These are phyloP conservation scores for Drosophila athabasca DNA, from an alignment of 1,140 invertebrate species.

Conservation along the genomic window DNA sequence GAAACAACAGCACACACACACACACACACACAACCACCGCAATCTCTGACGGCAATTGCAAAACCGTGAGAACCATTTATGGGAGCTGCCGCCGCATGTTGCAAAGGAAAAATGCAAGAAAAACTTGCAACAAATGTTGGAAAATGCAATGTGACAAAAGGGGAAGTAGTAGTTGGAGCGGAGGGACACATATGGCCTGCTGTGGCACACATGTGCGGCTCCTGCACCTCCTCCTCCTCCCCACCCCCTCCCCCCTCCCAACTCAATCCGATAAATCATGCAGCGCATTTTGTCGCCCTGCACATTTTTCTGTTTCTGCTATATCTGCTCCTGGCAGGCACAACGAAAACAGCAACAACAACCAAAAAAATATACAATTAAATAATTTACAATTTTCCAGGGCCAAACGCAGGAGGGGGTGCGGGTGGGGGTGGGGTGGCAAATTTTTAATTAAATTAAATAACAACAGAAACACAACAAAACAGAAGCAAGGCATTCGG, in stretches of 20 bases:
- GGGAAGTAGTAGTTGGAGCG: background rate
- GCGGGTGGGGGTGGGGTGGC: slow-evolving; percentile 18
- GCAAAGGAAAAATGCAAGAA: slow-evolving; percentile 73
- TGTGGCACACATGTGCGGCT: slow-evolving; percentile 60
- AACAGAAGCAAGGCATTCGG: background rate
- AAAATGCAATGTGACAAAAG: slow-evolving; percentile 70
- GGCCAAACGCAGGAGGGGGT: slow-evolving; percentile 40
- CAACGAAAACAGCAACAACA: background rate
- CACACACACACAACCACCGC: slow-evolving; percentile 12
- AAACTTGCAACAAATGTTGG: slow-evolving; percentile 73
- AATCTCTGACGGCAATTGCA: slow-evolving; percentile 59
- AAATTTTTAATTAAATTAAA: slow-evolving; percentile 61
- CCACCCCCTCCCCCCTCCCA: background rate
- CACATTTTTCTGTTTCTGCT: slow-evolving; percentile 28
- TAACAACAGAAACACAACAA: slow-evolving; percentile 30
- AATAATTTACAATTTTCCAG: slow-evolving; percentile 61
- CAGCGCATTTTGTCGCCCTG: slow-evolving; percentile 68
- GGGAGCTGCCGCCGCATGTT: slow-evolving; percentile 41
- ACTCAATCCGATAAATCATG: slow-evolving; percentile 64
- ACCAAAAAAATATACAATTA: slow-evolving; percentile 39
- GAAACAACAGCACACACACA: slow-evolving; percentile 19
- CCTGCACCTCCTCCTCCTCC: background rate
- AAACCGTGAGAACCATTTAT: slow-evolving; percentile 80
- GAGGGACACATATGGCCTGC: slow-evolving; percentile 45
- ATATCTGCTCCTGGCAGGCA: slow-evolving; percentile 42